Evolutionary conservation across 2,113 vertebrate genomes (phyloP).

Genomic region (Chionomys nivalis): DNA sequence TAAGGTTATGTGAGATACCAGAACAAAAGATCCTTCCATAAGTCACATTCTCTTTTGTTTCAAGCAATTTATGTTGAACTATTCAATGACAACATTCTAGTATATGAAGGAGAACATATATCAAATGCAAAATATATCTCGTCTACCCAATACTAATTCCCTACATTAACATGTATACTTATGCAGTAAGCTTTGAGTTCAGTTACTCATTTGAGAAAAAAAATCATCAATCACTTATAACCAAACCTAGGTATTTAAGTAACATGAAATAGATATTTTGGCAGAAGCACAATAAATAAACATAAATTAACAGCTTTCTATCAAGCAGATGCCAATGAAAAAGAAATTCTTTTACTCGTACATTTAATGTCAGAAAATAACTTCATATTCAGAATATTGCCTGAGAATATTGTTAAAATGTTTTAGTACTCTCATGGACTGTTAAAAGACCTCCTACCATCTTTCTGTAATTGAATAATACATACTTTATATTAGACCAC

Average conservation of each 20-base stretch:
- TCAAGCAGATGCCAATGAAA: not conserved
- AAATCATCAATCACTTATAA: not conserved
- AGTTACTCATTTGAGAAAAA: not conserved
- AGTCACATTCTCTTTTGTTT: not conserved
- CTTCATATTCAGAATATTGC: not conserved
- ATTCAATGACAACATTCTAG: not conserved
- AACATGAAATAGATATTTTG: not conserved
- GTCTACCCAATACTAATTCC: not conserved
- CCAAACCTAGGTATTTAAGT: not conserved
- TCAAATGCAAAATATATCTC: not conserved
- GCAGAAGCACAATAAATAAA: not conserved
- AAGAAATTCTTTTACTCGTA: not conserved
- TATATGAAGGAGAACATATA: not conserved
- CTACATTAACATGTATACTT: not conserved
- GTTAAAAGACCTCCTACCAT: not conserved
- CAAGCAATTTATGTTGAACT: not conserved
- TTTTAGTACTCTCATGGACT: not conserved
- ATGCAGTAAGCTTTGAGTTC: not conserved
- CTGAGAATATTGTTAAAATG: not conserved
- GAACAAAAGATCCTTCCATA: not conserved
- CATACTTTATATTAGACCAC: not conserved
- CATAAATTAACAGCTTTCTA: not conserved
- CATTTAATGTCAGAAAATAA: not conserved
- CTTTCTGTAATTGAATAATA: not conserved
- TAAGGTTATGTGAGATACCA: not conserved